Conservation (phyloP, 2,888 invertebrate genomes). For the Chymomyza procnemis region DNA sequence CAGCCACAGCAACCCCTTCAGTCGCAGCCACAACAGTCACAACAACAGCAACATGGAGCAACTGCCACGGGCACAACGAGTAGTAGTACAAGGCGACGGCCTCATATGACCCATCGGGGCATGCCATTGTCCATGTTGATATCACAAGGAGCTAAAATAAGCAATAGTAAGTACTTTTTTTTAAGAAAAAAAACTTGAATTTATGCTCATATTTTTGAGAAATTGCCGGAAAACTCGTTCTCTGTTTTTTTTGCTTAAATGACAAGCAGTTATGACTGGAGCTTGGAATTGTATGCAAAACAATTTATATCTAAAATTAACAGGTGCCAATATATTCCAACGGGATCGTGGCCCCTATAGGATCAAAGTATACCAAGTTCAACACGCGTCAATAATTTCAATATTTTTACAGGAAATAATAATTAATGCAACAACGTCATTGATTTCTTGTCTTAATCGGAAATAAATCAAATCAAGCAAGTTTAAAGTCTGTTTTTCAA, state of each 20-base stretch:
- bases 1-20: conserved; percentile 22
- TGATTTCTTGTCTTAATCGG: not conserved
- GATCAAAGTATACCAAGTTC: no score
- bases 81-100: conserved; percentile 38
- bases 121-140: conserved; percentile 89
- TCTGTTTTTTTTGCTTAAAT: no score
- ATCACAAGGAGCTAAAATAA: conserved; percentile 87
- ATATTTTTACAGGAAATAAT: not conserved
- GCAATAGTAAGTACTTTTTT: conserved; percentile 84
- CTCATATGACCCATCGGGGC: conserved; percentile 77
- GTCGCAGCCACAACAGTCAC: conserved; percentile 31
- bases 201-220: no score
- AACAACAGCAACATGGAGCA: conserved; percentile 35
- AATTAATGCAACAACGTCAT: not conserved
- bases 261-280: no score
- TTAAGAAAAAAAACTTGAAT: no score
- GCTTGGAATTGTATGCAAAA: no score
- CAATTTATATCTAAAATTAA: no score
- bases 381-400: not conserved
- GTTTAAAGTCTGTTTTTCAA: not conserved
- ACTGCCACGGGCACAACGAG: conserved; percentile 22
- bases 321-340: no score
- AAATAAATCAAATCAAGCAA: not conserved
- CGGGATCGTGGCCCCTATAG: no score
- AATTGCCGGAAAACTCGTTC: no score